Evolutionary conservation across 1,140 invertebrate species (phyloP), one percentile per base, ranked within the genome.

Genomic region (Mercenaria mercenaria): DNA sequence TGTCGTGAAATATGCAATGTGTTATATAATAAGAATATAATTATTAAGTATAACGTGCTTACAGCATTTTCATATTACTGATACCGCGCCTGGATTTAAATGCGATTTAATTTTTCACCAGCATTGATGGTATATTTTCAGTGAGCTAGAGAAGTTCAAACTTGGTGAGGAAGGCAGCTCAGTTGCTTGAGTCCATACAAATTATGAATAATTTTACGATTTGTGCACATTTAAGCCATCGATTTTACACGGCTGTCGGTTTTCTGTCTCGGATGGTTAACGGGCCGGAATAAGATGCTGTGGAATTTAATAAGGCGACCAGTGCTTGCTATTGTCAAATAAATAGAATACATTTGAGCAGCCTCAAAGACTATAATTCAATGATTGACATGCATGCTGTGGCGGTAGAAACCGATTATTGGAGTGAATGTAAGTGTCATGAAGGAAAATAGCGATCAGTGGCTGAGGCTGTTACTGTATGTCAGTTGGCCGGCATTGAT

Each of bases 201-300:
- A 64, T 43, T 88, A 88, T 88, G 86, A 88, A 88, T 88, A 88
- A 88, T 88, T 88, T 88, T 72, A 88, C 86, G 86, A 64, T 61
- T 72, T 72, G 13, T 79, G 61, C 76, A 43, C 76, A 88, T 50
- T 59, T 79, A 26, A 72, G 52, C 81, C 72, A 81, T 88, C 76
- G 76, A 88, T 88, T 88, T 37, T 52, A 26, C 56, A 80, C 50
- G 86, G 34, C 43, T 88, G 86, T 88, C 86, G 81, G 43, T 20
- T 69, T 67, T 69, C 76, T 47, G 50, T 88, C 52, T 50, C 86
- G 74, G 34, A 69, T 72, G 76, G 41, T 79, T 80, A 88, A 67
- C 86, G 39, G 59, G 74, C 34, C 64, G 77, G 56, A 88, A 88
- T 80, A 88, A 88, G 86, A 88, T 72, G 86, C 43, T 39, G 34